Evolutionary conservation across 2,113 vertebrate species (phyloP), one percentile per base, ranked within the genome.

Genomic region (Megaptera novaeangliae): DNA sequence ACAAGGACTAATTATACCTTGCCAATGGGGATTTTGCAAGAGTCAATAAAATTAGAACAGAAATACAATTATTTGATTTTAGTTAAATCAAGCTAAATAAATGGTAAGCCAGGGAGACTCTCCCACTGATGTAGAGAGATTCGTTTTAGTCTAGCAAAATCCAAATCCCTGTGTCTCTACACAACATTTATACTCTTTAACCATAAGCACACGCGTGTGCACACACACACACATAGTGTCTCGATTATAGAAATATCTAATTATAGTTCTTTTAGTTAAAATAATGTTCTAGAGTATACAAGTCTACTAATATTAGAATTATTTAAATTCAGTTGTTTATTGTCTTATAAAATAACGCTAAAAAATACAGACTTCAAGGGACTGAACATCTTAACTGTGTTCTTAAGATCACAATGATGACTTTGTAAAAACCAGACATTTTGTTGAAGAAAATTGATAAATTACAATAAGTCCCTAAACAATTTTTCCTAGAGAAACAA

Each of bases 31-130:
- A 41, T 52, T 78, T 93, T 96, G 4, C 52, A 77, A 77, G 17
- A 71, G 25, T 75, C 6, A 0, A 44, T 55, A 66, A 87, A 88
- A 57, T 39, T 52, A 29, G 12, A 59, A 6, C 68, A 29, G 46
- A 93, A 97, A 86, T 41, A 41, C 85, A 75, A 88, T 85, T 34
- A 75, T 6, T 95, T 89, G 29, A 61, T 46, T 88, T 88, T 59
- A 74, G 31, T 66, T 78, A 44, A 94, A 88, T 61, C 9, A 88
- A 88, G 52, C 5, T 94, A 69, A 20, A 64, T 23, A 78, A 93
- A 75, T 41, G 11, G 4, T 41, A 95, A 95, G 52, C 29, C 8
- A 88, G 17, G 3, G 27, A 88, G 8, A 84, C 2, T 63, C 27
- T 74, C 82, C 7, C 23, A 52, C 13, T 77, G 31, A 72, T 64